phyloP scores from a whole-genome alignment of 2,797 vertebrate genomes.

The Siniperca scherzeri region DNA sequence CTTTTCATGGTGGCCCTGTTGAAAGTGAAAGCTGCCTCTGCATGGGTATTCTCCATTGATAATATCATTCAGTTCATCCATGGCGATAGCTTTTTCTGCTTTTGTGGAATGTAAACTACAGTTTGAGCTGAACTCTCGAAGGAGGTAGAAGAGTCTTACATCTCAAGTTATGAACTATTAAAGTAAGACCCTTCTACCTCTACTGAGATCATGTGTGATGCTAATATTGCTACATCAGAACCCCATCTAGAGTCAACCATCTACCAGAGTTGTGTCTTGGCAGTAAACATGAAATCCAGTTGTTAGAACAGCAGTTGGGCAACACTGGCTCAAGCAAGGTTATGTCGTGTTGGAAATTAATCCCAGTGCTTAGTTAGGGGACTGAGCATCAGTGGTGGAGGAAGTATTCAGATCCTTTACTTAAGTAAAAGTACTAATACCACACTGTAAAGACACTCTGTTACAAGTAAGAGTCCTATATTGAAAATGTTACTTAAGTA shows the following conservation, averaged over 20 bases:
- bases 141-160: constrained; percentile 29
- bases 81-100: constrained; percentile 46
- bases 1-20: constrained; percentile 19
- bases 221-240: constrained; percentile 22
- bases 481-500: no score
- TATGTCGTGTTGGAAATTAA: not conserved
- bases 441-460: not conserved
- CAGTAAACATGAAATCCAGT: constrained; percentile 6
- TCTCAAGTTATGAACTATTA: constrained; percentile 25
- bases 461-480: no score
- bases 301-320: not conserved
- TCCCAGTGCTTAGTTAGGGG: not conserved
- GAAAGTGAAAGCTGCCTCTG: constrained; percentile 50
- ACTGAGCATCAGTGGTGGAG: not conserved
- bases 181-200: constrained; percentile 18
- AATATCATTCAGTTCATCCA: constrained; percentile 46
- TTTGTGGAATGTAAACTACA: constrained; percentile 56
- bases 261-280: constrained; percentile 13
- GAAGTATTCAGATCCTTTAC: not conserved
- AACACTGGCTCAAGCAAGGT: constrained; percentile 1
- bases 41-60: constrained; percentile 38
- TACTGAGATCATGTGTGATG: constrained; percentile 18
- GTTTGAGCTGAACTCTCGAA: constrained; percentile 36
- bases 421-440: not conserved
- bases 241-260: not conserved